These are phyloP conservation scores for Rallus limicola DNA, from an alignment of 2,113 vertebrate genomes.

Conservation along the genomic window DNA sequence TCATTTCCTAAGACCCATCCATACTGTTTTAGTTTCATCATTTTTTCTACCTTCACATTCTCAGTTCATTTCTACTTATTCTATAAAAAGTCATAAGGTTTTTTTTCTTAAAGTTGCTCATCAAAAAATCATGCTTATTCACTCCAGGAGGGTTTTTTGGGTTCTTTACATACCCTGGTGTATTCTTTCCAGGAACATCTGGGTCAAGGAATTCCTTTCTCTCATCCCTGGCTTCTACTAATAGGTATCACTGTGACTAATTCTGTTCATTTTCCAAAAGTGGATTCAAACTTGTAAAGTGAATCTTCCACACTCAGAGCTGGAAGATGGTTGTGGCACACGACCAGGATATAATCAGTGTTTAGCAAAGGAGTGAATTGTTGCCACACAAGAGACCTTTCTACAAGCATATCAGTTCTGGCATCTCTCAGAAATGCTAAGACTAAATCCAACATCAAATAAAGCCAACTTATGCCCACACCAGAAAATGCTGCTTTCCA, in stretches of 20 bases:
- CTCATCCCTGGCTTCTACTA: background rate
- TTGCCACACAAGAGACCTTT: background rate
- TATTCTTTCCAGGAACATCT: background rate
- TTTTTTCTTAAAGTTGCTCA: background rate
- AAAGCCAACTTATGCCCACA: background rate
- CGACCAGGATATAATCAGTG: background rate
- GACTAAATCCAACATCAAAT: background rate
- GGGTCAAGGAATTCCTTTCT: background rate
- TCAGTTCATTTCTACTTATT: background rate
- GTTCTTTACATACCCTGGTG: background rate
- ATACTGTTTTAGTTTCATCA: background rate
- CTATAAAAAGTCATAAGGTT: background rate
- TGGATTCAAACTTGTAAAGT: background rate
- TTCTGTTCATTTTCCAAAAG: background rate
- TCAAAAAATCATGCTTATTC: background rate
- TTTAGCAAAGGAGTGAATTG: background rate
- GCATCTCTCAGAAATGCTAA: background rate
- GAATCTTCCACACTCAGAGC: background rate
- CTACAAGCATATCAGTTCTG: background rate
- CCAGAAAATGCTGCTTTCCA: background rate
- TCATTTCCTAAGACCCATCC: background rate
- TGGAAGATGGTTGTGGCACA: background rate
- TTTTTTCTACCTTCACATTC: background rate
- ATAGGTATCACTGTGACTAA: background rate
- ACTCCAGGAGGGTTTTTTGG: background rate